Conservation (phyloP, 2,113 vertebrate species). For the Hemichromis elongatus region DNA sequence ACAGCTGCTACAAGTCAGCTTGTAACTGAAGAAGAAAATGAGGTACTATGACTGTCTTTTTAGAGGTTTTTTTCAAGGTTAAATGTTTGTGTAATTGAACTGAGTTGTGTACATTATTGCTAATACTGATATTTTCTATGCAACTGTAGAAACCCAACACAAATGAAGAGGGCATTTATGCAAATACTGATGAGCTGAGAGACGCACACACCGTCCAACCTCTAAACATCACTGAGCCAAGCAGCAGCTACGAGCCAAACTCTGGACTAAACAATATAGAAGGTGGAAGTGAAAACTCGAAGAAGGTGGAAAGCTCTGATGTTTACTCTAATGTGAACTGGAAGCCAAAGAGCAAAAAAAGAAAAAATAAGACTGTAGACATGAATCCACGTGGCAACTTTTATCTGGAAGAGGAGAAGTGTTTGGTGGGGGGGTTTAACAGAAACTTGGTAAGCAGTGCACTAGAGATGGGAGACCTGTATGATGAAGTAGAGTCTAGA, state of each 20-base stretch:
- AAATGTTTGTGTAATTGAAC: background rate
- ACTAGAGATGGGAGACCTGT: background rate
- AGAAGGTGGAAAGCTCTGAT: background rate
- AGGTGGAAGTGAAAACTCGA: background rate
- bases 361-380: background rate
- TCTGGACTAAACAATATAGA: background rate
- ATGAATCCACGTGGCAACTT: background rate
- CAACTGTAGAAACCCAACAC: background rate
- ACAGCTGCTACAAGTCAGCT: background rate
- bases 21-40: background rate
- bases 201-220: background rate
- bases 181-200: background rate
- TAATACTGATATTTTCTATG: background rate
- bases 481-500: background rate
- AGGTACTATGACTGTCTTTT: background rate
- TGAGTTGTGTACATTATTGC: background rate
- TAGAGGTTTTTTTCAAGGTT: background rate
- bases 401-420: constrained; percentile 5
- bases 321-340: background rate
- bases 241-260: background rate
- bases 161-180: background rate
- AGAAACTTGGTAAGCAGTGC: background rate
- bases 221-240: background rate
- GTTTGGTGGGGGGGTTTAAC: background rate
- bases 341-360: background rate